Evolutionary conservation across 2,113 vertebrate species (phyloP).

Genomic region (Blennius ocellaris): DNA sequence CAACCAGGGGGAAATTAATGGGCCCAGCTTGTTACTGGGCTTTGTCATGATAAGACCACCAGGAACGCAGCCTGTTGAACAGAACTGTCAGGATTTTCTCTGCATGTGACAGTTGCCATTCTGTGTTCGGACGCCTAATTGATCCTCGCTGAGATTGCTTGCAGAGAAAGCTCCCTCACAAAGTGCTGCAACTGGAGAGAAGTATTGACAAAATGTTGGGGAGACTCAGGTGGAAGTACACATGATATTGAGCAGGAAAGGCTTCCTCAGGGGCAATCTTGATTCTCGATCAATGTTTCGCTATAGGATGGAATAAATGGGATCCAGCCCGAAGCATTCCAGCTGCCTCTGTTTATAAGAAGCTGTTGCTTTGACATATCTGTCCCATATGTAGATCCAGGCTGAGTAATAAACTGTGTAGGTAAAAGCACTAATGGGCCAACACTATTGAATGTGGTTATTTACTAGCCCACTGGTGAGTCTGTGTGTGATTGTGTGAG

Average conservation of each 20-base stretch:
- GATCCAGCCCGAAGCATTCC: constrained; percentile 12
- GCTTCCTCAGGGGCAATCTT: constrained; percentile 37
- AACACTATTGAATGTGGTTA: constrained; percentile 11
- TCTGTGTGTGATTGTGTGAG: too few species aligned
- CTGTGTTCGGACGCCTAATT: constrained; percentile 40
- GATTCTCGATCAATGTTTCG: constrained; percentile 50
- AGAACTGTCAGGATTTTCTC: constrained; percentile 49
- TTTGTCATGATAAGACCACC: constrained; percentile 51
- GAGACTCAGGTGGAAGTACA: constrained; percentile 50
- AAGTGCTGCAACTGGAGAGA: constrained; percentile 45
- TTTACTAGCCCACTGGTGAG: not conserved
- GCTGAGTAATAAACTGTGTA: constrained; percentile 18
- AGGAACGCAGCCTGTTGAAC: constrained; percentile 34
- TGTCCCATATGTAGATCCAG: not conserved
- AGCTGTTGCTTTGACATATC: constrained; percentile 4
- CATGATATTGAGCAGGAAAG: constrained; percentile 46
- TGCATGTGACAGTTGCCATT: constrained; percentile 47
- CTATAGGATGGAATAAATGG: constrained; percentile 39
- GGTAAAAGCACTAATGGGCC: constrained; percentile 29
- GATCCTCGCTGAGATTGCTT: constrained; percentile 50
- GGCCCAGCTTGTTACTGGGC: constrained; percentile 34
- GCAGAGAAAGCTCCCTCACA: constrained; percentile 46
- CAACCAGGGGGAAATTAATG: constrained; percentile 59
- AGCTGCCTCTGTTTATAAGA: constrained; percentile 8
- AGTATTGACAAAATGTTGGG: constrained; percentile 63